These are phyloP conservation scores for Nesidiocoris tenuis DNA, from an alignment of 2,888 invertebrate species.

Conservation along the genomic window DNA sequence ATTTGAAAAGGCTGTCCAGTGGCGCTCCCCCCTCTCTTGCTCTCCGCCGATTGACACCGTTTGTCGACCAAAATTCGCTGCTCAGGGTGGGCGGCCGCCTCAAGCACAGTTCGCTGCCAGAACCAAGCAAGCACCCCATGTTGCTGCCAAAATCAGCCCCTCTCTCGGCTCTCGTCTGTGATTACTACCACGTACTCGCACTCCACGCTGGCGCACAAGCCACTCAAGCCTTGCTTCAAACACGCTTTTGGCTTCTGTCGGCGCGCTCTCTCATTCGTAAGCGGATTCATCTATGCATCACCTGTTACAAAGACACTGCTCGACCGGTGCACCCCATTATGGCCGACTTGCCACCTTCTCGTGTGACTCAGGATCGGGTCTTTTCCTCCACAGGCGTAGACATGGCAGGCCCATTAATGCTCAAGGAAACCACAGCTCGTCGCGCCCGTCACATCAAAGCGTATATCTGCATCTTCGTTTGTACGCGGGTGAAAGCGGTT, in stretches of 20 bases:
- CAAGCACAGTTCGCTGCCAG: too few species aligned
- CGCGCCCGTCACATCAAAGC: neutral
- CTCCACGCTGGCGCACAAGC: neutral
- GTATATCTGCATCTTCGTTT: neutral
- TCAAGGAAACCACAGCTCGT: neutral
- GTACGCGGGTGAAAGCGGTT: slow-evolving; percentile 5
- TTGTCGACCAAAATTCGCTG: neutral
- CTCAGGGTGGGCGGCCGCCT: neutral
- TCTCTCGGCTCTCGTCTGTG: neutral
- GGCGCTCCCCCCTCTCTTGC: too few species aligned
- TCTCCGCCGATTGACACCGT: neutral
- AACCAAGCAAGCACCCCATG: neutral
- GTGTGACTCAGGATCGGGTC: neutral
- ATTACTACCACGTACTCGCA: neutral
- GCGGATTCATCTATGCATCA: neutral
- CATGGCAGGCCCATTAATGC: neutral
- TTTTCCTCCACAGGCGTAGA: neutral
- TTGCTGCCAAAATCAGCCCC: neutral
- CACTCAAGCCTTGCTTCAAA: neutral
- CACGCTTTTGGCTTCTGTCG: neutral
- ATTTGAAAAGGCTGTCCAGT: too few species aligned
- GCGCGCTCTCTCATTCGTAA: neutral
- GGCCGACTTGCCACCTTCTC: neutral
- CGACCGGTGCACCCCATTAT: neutral
- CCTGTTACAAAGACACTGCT: neutral